Percentiles rank a stretch among this genome's conserved stretches.
These are phyloP conservation scores for Agapornis roseicollis DNA, from an alignment of 2,113 vertebrate genomes.

Conservation along the genomic window DNA sequence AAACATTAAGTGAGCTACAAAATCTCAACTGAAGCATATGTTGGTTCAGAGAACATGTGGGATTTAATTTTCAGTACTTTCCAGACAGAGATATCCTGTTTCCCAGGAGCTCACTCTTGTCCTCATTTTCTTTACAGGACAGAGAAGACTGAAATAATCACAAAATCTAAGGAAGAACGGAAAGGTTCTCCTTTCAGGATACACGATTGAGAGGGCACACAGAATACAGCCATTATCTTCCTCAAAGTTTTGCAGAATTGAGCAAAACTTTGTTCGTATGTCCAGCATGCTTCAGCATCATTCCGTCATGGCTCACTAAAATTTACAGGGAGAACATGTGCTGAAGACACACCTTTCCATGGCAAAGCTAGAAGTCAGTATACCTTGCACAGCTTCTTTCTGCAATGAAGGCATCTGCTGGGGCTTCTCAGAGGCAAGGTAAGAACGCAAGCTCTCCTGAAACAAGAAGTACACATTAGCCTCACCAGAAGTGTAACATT, in stretches of 20 bases:
- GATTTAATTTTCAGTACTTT: background rate
- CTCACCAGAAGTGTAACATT: background rate
- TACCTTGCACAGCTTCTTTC: constrained; percentile 89
- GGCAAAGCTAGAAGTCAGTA: background rate
- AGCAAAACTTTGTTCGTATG: background rate
- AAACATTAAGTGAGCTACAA: background rate
- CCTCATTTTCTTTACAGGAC: background rate
- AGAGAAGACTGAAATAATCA: background rate
- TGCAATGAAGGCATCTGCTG: constrained; percentile 55
- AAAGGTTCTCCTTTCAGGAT: background rate
- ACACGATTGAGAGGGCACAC: background rate
- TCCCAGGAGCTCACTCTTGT: background rate
- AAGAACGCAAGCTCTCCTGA: constrained; percentile 64
- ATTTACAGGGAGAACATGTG: background rate
- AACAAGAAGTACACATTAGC: background rate
- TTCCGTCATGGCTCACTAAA: background rate
- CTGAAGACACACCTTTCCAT: constrained; percentile 11
- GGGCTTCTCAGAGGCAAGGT: constrained; percentile 60
- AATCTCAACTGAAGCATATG: background rate
- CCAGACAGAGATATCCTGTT: background rate
- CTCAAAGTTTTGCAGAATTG: background rate
- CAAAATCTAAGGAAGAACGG: background rate
- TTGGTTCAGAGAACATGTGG: background rate
- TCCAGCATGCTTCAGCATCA: background rate
- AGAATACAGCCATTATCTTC: background rate